Base-by-base conservation (phyloP, 2,888 invertebrate species). In the Sarcophaga variegata region DNA sequence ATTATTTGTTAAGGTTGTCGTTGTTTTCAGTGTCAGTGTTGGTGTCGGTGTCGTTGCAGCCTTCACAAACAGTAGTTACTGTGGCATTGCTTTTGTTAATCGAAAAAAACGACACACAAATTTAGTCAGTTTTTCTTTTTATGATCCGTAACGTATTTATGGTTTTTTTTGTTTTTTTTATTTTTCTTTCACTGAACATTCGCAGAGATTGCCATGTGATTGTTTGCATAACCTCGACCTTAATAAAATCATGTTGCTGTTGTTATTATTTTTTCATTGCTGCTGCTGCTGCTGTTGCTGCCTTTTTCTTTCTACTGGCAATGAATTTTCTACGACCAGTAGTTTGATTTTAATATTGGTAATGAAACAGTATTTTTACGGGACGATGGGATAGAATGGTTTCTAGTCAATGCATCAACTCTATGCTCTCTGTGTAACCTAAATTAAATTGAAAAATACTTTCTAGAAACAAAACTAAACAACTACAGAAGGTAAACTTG, bases 151-250 rank as follows among this genome's bases (percentile, higher is more conserved):
- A 85, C 85, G 89, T 90, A 89, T 22, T 22, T 22, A 22, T 22
- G 89, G 88, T 89, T 75, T 72, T 82, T 88, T 89, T 89, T 89
- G 5, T 85, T 63, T 66, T 74, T 66, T 17, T 45, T 67, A n/a
- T 20, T 71, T 69, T 81, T 69, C 62, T 62, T 64, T 59, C 10
- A 6, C n/a, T 45, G 37, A 84, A 82, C 79, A 87, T 84, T 87
- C 87, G 84, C 84, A 87, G 81, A 87, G 81, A 87, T 87, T 87
- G 87, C 81, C 81, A 81, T 86, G 88, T 88, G 89, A 90, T 90
- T 91, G 91, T 91, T 92, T 91, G 91, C 90, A 92, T 91, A 92
- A 92, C 90, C 91, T 90, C 89, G 90, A 90, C 91, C 92, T 91
- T 92, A 92, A 92, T 92, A 91, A 92, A 92, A 92, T 91, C 90